These are phyloP conservation scores for Garra rufa DNA, from an alignment of 2,113 vertebrate species.

Conservation along the genomic window DNA sequence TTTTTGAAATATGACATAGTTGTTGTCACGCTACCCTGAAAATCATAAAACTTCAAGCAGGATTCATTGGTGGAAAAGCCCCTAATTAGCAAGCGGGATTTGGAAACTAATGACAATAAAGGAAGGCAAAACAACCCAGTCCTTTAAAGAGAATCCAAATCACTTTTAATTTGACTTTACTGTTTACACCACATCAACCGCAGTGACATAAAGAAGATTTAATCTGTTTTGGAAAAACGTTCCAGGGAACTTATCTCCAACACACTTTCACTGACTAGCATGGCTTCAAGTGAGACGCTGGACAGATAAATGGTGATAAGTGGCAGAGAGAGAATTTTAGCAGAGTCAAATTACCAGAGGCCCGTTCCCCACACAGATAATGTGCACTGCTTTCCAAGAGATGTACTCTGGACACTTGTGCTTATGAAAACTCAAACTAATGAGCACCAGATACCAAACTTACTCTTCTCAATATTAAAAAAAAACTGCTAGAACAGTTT, in stretches of 20 bases:
- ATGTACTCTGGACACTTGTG: background rate
- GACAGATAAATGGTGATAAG: conserved; percentile 63
- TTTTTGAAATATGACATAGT: background rate
- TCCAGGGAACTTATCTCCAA: conserved; percentile 58
- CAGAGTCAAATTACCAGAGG: conserved; percentile 59
- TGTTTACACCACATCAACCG: conserved; percentile 42
- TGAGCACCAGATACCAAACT: conserved; percentile 3
- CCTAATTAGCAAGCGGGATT: conserved; percentile 25
- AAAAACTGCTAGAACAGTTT: background rate
- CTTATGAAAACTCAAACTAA: background rate
- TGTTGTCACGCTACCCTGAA: background rate
- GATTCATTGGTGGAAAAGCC: conserved; percentile 12
- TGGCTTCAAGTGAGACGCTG: conserved; percentile 25
- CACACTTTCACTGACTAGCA: conserved; percentile 48
- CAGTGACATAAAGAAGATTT: conserved; percentile 48
- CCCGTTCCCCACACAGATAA: background rate
- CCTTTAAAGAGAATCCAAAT: conserved; percentile 2
- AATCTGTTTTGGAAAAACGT: conserved; percentile 64
- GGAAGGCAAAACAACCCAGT: background rate
- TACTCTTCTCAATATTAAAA: background rate
- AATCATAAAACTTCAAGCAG: conserved; percentile 9
- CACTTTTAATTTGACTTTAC: conserved; percentile 32
- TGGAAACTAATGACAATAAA: conserved; percentile 28
- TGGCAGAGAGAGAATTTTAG: conserved; percentile 34
- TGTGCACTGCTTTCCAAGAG: background rate